Evolutionary conservation across 2,113 vertebrate species (phyloP), one percentile per base, ranked within the genome.

Genomic region (Corvus cornix): DNA sequence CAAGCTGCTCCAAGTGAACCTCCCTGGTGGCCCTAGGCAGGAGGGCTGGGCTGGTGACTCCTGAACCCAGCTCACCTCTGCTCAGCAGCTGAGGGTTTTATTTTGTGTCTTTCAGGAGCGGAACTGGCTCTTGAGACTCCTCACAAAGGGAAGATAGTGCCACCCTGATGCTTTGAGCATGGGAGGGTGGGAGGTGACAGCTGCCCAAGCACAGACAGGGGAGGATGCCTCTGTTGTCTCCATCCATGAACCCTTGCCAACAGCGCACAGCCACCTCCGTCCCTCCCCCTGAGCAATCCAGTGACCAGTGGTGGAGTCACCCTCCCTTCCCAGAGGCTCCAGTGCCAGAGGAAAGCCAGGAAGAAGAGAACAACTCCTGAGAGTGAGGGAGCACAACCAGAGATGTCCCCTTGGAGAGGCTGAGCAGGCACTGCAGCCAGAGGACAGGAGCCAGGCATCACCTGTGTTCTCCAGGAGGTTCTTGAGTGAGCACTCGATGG

Each of bases 381-480:
- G 23, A 2, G 16, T 6, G n/a, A 83, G 53, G 67, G 7, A 72
- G 21, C 46, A 53, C n/a, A 46, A 22, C 1, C 74, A 48, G 58
- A 68, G 64, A 4, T 11, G 3, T 51, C 35, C 37, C n/a, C 51
- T 30, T 22, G 20, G 55, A 15, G 27, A 74, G 76, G 51, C 46
- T 35, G 63, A 76, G 35, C 26, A 76, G 43, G 7, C 64, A 6
- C 8, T 2, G 3, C 7, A 4, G 33, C 8, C 22, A 69, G 59
- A 30, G 33, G 13, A 55, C 73, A 91, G 46, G 52, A 77, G 13
- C 12, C 44, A 33, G 33, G 21, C 11, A 14, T 89, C 96, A 99
- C 99, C 99, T 63, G 98, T 99, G 93, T 99, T 99, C 73, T 99
- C 98, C 93, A 99, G 96, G 37, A 99, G 98, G 84, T 99, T 98